Evolutionary conservation across 2,888 invertebrate genomes (phyloP).

Genomic region (Polyommatus icarus): DNA sequence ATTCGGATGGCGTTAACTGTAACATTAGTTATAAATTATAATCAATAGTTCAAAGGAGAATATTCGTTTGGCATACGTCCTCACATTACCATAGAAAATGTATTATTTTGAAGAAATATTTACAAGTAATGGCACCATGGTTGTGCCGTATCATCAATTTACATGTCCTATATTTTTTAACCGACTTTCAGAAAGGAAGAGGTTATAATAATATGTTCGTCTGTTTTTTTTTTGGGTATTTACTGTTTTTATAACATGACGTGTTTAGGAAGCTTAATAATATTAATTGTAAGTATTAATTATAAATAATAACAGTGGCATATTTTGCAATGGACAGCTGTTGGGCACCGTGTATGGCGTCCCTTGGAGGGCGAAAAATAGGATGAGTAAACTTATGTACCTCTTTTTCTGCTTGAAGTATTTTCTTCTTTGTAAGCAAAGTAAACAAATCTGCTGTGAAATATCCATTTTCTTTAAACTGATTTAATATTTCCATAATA

Average conservation of each 20-base stretch:
- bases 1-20: conserved; percentile 70
- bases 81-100: not conserved
- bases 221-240: too few relatives aligned
- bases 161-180: too few relatives aligned
- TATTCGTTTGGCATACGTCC: not conserved
- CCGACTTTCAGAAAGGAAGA: too few relatives aligned
- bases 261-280: not conserved
- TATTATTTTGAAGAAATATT: not conserved
- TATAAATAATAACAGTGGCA: not conserved
- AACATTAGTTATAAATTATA: conserved; percentile 36
- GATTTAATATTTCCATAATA: conserved; percentile 59
- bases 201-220: too few relatives aligned
- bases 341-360: not conserved
- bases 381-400: conserved; percentile 45
- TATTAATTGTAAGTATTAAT: too few relatives aligned
- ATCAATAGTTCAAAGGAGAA: not conserved
- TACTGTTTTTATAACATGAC: too few relatives aligned
- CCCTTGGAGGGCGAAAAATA: not conserved
- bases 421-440: conserved; percentile 62
- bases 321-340: not conserved
- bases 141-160: not conserved
- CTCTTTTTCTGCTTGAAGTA: conserved; percentile 53
- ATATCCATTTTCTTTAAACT: conserved; percentile 71
- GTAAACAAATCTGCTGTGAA: conserved; percentile 68
- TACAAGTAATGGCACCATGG: not conserved